Evolutionary conservation across 2,797 vertebrate genomes (phyloP).

Genomic region (Bovichtus diacanthus): DNA sequence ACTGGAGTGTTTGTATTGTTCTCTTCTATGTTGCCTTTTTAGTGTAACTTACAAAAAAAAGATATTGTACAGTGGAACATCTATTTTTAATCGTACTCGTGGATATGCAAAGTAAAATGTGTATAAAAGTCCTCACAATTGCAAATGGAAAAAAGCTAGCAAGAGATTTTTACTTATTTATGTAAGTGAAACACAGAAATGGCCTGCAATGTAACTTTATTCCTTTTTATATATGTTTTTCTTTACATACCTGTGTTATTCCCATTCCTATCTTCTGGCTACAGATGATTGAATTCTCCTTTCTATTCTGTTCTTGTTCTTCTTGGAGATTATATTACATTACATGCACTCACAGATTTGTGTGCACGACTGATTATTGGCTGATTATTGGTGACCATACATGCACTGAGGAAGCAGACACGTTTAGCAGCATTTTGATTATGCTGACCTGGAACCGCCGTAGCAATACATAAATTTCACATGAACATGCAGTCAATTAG

Average conservation of each 20-base stretch:
- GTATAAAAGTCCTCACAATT: neutral
- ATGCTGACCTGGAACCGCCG: neutral
- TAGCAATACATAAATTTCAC: constrained; percentile 4
- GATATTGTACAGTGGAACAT: neutral
- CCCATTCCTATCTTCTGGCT: neutral
- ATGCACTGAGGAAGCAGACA: neutral
- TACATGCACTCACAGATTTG: neutral
- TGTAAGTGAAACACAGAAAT: neutral
- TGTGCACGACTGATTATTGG: neutral
- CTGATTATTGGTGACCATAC: neutral
- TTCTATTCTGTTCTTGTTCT: neutral
- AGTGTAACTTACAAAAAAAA: constrained; percentile 1
- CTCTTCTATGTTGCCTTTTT: neutral
- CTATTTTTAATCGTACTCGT: neutral
- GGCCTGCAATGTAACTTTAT: neutral
- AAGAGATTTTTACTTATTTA: neutral
- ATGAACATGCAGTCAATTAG: constrained; percentile 10
- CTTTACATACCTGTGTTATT: constrained; percentile 4
- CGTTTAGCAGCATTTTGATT: neutral
- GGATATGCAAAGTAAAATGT: neutral
- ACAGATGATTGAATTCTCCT: neutral
- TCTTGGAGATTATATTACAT: neutral
- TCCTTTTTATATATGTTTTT: neutral
- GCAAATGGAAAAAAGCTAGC: neutral
- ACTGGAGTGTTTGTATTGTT: constrained; percentile 6